Percentiles rank a stretch among this genome's conserved stretches.
Conservation (phyloP, 2,888 invertebrate species). For the Stenichneumon culpator region DNA sequence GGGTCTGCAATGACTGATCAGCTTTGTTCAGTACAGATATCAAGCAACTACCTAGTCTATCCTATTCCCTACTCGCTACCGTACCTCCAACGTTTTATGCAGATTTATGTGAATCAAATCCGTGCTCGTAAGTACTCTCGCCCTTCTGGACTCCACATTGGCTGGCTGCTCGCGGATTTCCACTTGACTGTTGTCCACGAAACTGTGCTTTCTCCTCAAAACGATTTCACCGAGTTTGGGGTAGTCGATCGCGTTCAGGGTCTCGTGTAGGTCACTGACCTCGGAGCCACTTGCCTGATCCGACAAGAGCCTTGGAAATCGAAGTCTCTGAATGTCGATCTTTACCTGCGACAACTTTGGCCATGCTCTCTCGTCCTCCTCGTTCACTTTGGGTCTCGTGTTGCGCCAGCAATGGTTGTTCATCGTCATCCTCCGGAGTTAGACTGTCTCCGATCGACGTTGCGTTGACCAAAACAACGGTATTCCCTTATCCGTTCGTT, state of each 20-base stretch:
- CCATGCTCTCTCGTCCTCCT: slow-evolving; percentile 54
- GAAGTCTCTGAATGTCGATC: slow-evolving; percentile 3
- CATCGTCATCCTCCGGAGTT: slow-evolving; percentile 31
- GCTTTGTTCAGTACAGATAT: neutral
- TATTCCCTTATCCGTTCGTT: neutral
- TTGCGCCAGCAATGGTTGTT: slow-evolving; percentile 59
- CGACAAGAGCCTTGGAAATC: neutral
- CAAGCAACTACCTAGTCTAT: slow-evolving; percentile 1
- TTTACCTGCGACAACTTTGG: slow-evolving; percentile 34
- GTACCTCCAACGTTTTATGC: slow-evolving; percentile 70
- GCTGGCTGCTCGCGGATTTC: slow-evolving; percentile 17
- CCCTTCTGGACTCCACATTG: slow-evolving; percentile 1
- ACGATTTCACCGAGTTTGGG: slow-evolving; percentile 66
- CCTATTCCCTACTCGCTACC: neutral
- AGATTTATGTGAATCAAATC: slow-evolving; percentile 71
- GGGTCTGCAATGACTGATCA: slow-evolving; percentile 28
- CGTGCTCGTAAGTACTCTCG: slow-evolving; percentile 57
- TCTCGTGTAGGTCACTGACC: neutral
- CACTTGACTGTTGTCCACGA: slow-evolving; percentile 6
- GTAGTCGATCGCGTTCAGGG: slow-evolving; percentile 59
- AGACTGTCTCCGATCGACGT: neutral
- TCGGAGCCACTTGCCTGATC: slow-evolving; percentile 4
- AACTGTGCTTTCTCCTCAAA: slow-evolving; percentile 47
- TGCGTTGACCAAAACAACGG: neutral
- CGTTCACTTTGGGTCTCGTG: slow-evolving; percentile 10